Base-by-base conservation (phyloP, 2,888 invertebrate species). In the Thymelicus sylvestris region DNA sequence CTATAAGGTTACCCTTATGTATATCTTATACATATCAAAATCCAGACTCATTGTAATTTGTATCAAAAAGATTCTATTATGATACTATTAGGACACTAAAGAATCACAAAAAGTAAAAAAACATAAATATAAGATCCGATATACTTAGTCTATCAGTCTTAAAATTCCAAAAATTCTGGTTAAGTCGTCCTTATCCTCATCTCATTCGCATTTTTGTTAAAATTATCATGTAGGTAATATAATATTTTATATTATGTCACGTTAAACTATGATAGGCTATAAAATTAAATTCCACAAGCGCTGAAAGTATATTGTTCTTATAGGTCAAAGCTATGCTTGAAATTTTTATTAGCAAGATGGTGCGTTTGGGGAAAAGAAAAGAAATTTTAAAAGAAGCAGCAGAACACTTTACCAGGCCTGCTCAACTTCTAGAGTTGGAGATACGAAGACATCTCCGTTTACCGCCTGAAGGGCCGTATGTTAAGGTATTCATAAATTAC, bases 281-380 rank as follows among this genome's bases (percentile, higher is more conserved):
- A 69, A 64, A 64, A 69, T 64, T 64, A 31, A 59, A 69, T 64
- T 50, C 15, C 13, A 47, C n/a, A 38, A 44, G 31, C 31, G 31
- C 31, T 31, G 31, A 31, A 31, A 2, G 31, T 31, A 31, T 70
- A 19, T 61, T 44, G 61, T 76, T 76, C 7, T 55, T 12, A 24
- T 73, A 92, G 92, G 79, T 92, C 6, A 80, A 76, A 75, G 87
- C 88, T 7, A 80, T 89, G 83, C 66, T 89, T 2, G 81, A 85
- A 41, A 67, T 83, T n/a, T 89, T 86, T 61, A 73, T 90, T 6
- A 74, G 83, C 47, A 83, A 85, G 76, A 83, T 85, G 78, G 74
- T 80, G 0, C 74, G 74, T 24, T 73, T 64, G 3, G 74, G 75
- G 8, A 89, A 84, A 74, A 83, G 80, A 41, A 87, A 84, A 65